Percentiles rank a stretch among this genome's conserved stretches.
Evolutionary conservation across 2,797 vertebrate genomes (phyloP).

Genomic region (Lagocephalus sceleratus): DNA sequence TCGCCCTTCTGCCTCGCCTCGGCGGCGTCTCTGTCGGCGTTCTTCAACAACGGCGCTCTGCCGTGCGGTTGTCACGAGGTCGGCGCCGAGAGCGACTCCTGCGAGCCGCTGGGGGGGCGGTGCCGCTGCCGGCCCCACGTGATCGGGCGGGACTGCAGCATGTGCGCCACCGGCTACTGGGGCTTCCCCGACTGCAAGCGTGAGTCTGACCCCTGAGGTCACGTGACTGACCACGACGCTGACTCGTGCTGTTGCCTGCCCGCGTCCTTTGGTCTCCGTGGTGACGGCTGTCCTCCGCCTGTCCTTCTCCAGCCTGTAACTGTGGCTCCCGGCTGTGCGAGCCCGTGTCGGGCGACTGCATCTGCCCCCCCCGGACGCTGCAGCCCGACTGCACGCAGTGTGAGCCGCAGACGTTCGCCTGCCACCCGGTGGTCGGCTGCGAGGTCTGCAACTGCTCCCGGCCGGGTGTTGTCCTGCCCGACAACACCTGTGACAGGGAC

Average conservation of each 20-base stretch:
- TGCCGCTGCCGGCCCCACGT: constrained; percentile 85
- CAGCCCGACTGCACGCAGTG: constrained; percentile 85
- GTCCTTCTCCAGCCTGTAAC: constrained; percentile 80
- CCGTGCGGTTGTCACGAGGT: constrained; percentile 89
- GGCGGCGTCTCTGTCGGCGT: constrained; percentile 86
- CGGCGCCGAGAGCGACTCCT: constrained; percentile 81
- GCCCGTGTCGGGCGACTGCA: constrained; percentile 86
- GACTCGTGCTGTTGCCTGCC: no score
- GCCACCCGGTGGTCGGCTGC: constrained; percentile 92
- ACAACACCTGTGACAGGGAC: constrained; percentile 80
- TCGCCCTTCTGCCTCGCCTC: constrained; percentile 85
- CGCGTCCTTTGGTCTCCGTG: no score
- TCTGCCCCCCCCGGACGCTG: constrained; percentile 89
- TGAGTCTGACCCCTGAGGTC: constrained; percentile 69
- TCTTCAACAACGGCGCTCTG: constrained; percentile 90
- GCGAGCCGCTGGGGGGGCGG: constrained; percentile 86
- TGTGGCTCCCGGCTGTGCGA: constrained; percentile 87
- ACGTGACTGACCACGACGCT: no score
- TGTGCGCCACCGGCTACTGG: constrained; percentile 91
- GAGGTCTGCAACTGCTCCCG: constrained; percentile 93
- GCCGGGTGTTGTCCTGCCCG: constrained; percentile 75
- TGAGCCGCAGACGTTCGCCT: constrained; percentile 90
- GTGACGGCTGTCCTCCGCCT: no score
- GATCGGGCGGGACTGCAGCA: constrained; percentile 92
- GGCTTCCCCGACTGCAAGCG: constrained; percentile 93